Evolutionary conservation across 1,140 invertebrate genomes (phyloP), one percentile per base, ranked within the genome.

Genomic region (Drosophila pachea): DNA sequence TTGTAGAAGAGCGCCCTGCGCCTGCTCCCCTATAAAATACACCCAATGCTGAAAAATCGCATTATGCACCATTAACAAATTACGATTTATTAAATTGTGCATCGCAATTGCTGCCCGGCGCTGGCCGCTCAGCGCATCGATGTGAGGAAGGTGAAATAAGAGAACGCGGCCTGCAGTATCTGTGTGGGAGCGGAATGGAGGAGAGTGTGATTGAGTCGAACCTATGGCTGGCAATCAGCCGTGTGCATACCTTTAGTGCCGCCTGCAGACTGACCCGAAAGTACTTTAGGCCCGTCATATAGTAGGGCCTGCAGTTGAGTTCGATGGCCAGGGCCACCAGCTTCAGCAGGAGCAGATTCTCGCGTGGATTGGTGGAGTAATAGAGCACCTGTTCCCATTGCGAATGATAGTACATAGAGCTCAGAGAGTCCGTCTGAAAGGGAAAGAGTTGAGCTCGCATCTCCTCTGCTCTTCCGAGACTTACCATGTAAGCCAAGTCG

Each of bases 221-320:
- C 38, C n/a, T 11, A 8, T 11, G 16, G 2, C 22, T 22, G 22
- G 22, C 22, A 1, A 22, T 22, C 3, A 36, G 35, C 6, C 38
- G 33, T 48, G 36, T 38, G 45, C 45, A 45, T 11, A 86, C 82
- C 73, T 81, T 86, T 1, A 86, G 0, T 12, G 79, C 83, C 0
- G 79, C 66, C 22, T 75, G 68, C 14, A 87, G 69, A 45, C 73
- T 88, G 12, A 88, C 74, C 14, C 59, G 56, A 70, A 88, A 88
- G 43, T 87, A 88, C n/a, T 76, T 82, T 8, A 81, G 42, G 4
- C 86, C 87, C 3, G 72, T 84, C 16, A 88, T 56, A 61, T 74
- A 74, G 36, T 76, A 84, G 0, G 86, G 79, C 7, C 75, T 87
- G 38, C 67, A 71, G 36, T 87, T 87, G 42, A 88, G 55, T 29